Evolutionary conservation across 2,888 invertebrate genomes (phyloP).

Genomic region (Trissolcus japonicus): DNA sequence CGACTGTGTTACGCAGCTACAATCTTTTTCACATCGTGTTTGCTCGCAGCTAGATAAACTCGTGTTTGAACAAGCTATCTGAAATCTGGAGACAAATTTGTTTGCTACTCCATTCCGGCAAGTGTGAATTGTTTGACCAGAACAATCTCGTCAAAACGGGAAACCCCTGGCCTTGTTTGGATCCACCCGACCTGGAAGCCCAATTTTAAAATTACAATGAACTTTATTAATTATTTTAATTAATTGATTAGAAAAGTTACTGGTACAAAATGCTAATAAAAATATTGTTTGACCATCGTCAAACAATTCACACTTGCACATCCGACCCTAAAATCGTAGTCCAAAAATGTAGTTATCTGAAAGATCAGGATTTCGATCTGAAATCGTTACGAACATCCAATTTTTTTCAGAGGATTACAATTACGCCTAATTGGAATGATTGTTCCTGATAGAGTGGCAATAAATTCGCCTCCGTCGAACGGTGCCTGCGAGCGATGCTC

Average conservation of each 20-base stretch:
- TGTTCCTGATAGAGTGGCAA: constrained; percentile 50
- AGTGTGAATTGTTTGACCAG: constrained; percentile 3
- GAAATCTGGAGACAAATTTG: constrained; percentile 11
- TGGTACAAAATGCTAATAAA: no score
- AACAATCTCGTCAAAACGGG: no score
- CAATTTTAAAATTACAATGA: no score
- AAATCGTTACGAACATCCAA: not conserved
- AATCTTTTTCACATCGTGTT: constrained; percentile 36
- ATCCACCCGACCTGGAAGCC: no score
- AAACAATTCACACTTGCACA: no score
- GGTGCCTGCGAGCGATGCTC: constrained; percentile 29
- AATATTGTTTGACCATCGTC: no score
- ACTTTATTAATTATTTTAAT: no score
- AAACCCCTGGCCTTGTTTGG: no score
- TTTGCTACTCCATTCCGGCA: constrained; percentile 2
- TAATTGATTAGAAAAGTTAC: no score
- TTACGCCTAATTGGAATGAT: constrained; percentile 53
- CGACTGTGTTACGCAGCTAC: constrained; percentile 17
- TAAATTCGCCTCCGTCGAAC: constrained; percentile 43
- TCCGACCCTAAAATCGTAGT: no score
- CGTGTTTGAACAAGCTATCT: constrained; percentile 26
- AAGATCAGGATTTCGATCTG: not conserved
- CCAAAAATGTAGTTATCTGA: no score
- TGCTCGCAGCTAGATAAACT: constrained; percentile 15
- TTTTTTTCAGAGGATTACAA: constrained; percentile 39